Evolutionary conservation across 2,888 invertebrate genomes (phyloP).

Genomic region (Herminia tarsipennalis): DNA sequence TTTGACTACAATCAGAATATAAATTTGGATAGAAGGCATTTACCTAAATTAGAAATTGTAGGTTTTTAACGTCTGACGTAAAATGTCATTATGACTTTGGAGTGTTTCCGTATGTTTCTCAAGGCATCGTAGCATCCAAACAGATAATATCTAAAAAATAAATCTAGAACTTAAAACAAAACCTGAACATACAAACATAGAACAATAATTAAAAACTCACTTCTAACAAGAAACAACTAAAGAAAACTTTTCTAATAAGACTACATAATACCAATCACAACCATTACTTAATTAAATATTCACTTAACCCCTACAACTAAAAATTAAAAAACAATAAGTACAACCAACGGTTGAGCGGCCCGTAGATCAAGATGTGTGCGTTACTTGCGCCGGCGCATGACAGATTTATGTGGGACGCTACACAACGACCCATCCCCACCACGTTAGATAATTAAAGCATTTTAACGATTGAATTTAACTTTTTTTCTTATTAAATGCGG

Average conservation of each 20-base stretch:
- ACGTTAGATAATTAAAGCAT: conserved; percentile 75
- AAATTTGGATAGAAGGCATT: too few relatives aligned
- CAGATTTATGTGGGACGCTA: conserved; percentile 81
- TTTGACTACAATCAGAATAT: too few relatives aligned
- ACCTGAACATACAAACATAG: too few relatives aligned
- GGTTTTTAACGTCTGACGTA: too few relatives aligned
- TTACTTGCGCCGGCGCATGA: conserved; percentile 69
- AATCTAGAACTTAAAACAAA: too few relatives aligned
- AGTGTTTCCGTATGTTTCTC: too few relatives aligned
- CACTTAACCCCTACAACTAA: conserved; percentile 19
- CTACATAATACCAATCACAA: conserved; percentile 9
- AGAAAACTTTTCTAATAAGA: conserved; percentile 4
- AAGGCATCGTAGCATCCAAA: too few relatives aligned
- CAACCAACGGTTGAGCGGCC: conserved; percentile 42
- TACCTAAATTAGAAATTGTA: too few relatives aligned
- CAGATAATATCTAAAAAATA: too few relatives aligned
- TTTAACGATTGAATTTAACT: conserved; percentile 36
- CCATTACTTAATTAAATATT: conserved; percentile 22
- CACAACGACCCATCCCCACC: conserved; percentile 32
- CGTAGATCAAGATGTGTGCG: conserved; percentile 79
- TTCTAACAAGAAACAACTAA: conserved; percentile 2
- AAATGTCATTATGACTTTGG: too few relatives aligned
- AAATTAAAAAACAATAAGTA: conserved; percentile 12
- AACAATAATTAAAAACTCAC: too few relatives aligned
- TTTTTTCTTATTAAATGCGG: not conserved